Conservation (phyloP, 2,888 invertebrate genomes). For the Andrena chrysosceles region DNA sequence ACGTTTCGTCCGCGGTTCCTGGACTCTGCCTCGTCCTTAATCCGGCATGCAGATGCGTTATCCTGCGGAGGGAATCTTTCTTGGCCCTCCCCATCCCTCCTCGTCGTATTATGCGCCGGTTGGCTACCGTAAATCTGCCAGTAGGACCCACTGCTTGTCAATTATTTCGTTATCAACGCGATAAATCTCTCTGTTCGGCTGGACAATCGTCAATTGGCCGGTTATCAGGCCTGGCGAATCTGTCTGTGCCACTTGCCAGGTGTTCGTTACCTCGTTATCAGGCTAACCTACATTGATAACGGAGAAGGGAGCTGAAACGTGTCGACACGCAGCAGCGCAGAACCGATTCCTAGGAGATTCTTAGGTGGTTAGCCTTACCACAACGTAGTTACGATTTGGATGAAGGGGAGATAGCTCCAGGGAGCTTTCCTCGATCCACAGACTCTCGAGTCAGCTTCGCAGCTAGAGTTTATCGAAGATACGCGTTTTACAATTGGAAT, state of each 20-base stretch:
- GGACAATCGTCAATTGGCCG: constrained; percentile 60
- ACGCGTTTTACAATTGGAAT: too few species aligned
- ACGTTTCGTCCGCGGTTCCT: constrained; percentile 58
- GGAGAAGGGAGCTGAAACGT: neutral
- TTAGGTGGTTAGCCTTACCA: neutral
- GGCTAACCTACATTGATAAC: constrained; percentile 52
- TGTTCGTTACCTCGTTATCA: constrained; percentile 50
- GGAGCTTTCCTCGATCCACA: too few species aligned
- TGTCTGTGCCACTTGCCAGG: constrained; percentile 41
- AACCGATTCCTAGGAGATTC: neutral
- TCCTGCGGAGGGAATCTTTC: constrained; percentile 37
- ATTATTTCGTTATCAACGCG: constrained; percentile 62
- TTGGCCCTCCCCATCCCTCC: constrained; percentile 10
- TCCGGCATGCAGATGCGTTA: constrained; percentile 67
- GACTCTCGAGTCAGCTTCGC: too few species aligned
- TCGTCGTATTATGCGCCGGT: constrained; percentile 53
- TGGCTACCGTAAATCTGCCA: constrained; percentile 64
- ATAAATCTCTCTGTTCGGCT: constrained; percentile 51
- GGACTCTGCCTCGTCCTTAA: constrained; percentile 53
- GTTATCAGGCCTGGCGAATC: constrained; percentile 42
- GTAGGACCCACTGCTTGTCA: constrained; percentile 54
- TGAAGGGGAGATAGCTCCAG: too few species aligned
- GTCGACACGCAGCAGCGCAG: neutral
- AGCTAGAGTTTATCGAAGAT: too few species aligned
- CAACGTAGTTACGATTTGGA: neutral